These are phyloP conservation scores for Drosophila mimica DNA, from an alignment of 2,888 invertebrate genomes.

Conservation along the genomic window DNA sequence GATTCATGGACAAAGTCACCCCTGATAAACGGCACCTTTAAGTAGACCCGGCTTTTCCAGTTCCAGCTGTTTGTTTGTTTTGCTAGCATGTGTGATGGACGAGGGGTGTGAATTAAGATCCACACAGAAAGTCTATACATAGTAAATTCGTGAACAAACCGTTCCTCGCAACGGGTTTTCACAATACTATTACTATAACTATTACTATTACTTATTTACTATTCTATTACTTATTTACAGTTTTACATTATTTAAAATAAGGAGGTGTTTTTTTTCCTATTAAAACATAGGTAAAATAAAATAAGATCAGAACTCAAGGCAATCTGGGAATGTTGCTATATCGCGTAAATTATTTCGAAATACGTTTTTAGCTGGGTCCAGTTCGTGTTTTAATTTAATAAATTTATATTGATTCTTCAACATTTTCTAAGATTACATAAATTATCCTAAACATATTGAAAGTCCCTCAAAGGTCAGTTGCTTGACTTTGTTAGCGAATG, in stretches of 20 bases:
- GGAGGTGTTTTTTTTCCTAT: background rate
- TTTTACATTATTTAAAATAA: background rate
- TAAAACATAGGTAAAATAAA: background rate
- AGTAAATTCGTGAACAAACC: background rate
- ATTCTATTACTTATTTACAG: background rate
- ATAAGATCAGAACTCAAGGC: background rate
- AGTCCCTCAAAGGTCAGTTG: background rate
- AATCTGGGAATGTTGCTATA: background rate
- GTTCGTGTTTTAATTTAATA: background rate
- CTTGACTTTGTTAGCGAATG: background rate
- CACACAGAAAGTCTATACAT: background rate
- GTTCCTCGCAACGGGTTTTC: background rate
- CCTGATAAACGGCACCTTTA: slow-evolving; percentile 30
- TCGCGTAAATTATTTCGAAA: background rate
- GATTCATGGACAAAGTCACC: slow-evolving; percentile 80
- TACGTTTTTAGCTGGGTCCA: background rate
- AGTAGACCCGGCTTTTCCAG: slow-evolving; percentile 14
- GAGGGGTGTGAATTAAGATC: background rate
- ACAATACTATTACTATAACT: background rate
- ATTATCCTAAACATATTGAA: background rate
- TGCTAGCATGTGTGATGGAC: slow-evolving; percentile 5
- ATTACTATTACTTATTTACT: background rate
- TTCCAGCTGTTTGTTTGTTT: slow-evolving; percentile 50
- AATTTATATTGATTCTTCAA: background rate
- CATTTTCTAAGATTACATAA: background rate